Base-by-base conservation (phyloP, 2,797 vertebrate species). In the Sebastes itinus region DNA sequence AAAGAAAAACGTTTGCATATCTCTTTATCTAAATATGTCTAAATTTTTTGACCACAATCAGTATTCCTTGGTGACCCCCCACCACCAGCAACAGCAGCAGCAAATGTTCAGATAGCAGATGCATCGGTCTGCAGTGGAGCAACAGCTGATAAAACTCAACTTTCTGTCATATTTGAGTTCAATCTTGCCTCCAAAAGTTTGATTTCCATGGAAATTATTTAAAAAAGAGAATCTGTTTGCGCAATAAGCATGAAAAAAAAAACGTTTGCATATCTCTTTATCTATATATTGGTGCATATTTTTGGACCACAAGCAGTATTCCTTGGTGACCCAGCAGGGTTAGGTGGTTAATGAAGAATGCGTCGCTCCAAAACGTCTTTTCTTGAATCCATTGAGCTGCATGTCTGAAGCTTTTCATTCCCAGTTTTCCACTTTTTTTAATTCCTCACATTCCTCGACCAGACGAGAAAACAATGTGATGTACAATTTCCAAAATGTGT, bases 401-500 rank as follows among this genome's bases (percentile, higher is more conserved):
- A 88, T 4, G 72, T 75, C 54, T 70, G 58, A 78, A 78, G 72
- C 66, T 42, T 33, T 83, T 9, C 25, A 49, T 63, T 33, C 63
- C 80, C 91, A 71, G 38, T 73, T 95, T 95, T 93, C 93, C 95
- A 90, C 35, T 38, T 64, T 82, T 66, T 83, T 92, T 85, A 86
- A 89, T 89, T 85, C 62, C 79, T 59, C 70, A 89, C 88, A 94
- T 95, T 95, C 95, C 94, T 84, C 82, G 83, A 68, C 82, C 83
- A 94, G 94, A 93, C 82, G 89, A 92, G 77, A 93, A 92, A 94
- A 94, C 78, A 91, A 88, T 88, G 93, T 73, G 90, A 92, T 90
- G 90, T 84, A 76, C 74, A 93, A 80, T 88, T 91, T 94, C 94
- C 95, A 49, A 7, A 7, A 96, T 96, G 95, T 97, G 97, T 97